phyloP scores from a whole-genome alignment of 2,113 vertebrate species.

The Takifugu bimaculatus region DNA sequence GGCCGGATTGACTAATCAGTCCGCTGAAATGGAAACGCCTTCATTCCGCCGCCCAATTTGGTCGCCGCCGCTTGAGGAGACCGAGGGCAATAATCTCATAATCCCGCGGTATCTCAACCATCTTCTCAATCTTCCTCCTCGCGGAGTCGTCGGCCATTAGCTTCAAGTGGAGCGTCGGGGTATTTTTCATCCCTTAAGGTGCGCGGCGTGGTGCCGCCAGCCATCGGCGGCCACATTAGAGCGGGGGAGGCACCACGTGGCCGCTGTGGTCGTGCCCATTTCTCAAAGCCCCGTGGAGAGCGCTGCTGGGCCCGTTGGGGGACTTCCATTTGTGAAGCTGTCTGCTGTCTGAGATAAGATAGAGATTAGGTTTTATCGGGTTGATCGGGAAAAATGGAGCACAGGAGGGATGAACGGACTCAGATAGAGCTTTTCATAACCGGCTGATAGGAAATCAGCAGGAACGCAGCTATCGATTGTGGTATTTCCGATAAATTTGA shows the following conservation, averaged over 20 bases:
- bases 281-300: slow-evolving; percentile 64
- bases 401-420: slow-evolving; percentile 34
- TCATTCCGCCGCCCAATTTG: slow-evolving; percentile 50
- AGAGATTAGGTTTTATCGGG: slow-evolving; percentile 68
- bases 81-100: slow-evolving; percentile 37
- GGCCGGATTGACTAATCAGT: slow-evolving; percentile 63
- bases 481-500: no score
- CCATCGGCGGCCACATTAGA: no score
- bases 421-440: not conserved
- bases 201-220: slow-evolving; percentile 58
- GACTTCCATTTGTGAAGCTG: slow-evolving; percentile 74
- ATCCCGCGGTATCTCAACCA: slow-evolving; percentile 41
- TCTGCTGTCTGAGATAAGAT: slow-evolving; percentile 76
- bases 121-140: slow-evolving; percentile 55
- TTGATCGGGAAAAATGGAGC: slow-evolving; percentile 66
- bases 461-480: not conserved
- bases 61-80: slow-evolving; percentile 20
- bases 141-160: slow-evolving; percentile 72
- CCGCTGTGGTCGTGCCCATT: slow-evolving; percentile 74
- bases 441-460: no score
- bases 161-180: slow-evolving; percentile 65
- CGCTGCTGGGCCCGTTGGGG: slow-evolving; percentile 63
- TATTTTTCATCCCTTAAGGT: slow-evolving; percentile 78
- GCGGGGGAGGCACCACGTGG: not conserved
- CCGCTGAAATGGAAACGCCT: slow-evolving; percentile 60